Conservation (phyloP, 2,113 vertebrate genomes). For the Fulmarus glacialis region DNA sequence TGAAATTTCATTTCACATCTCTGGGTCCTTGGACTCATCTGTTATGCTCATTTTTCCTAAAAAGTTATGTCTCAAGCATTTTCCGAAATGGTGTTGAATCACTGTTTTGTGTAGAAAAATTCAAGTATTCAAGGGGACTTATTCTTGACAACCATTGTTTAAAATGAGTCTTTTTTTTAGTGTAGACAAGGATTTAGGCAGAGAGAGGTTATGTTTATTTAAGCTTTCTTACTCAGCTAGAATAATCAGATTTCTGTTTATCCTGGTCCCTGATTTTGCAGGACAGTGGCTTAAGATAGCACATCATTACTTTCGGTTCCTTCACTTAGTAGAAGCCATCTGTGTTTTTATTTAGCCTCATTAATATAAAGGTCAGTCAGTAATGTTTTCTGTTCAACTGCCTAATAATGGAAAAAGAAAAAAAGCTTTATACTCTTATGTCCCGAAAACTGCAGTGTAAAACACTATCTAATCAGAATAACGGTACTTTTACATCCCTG, state of each 20-base stretch:
- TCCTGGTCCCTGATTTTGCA: slow-evolving; percentile 53
- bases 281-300: slow-evolving; percentile 60
- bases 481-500: background rate
- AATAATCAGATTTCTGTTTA: slow-evolving; percentile 69
- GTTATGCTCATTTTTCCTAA: background rate
- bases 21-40: background rate
- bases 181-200: background rate
- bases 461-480: background rate
- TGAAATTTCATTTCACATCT: background rate
- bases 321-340: slow-evolving; percentile 59
- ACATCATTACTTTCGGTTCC: slow-evolving; percentile 59
- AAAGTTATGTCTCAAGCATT: background rate
- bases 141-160: background rate
- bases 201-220: slow-evolving; percentile 6
- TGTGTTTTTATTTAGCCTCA: slow-evolving; percentile 65
- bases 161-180: background rate
- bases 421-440: background rate
- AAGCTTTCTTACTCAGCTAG: slow-evolving; percentile 32
- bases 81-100: background rate
- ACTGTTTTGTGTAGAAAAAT: background rate
- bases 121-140: background rate
- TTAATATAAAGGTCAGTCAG: slow-evolving; percentile 36
- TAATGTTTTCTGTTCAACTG: background rate
- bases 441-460: background rate
- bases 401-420: background rate